A percentile compares a stretch with the other conserved stretches of the same genome.
Conservation (phyloP, 2,113 vertebrate genomes). For the Sylvilagus bachmani region DNA sequence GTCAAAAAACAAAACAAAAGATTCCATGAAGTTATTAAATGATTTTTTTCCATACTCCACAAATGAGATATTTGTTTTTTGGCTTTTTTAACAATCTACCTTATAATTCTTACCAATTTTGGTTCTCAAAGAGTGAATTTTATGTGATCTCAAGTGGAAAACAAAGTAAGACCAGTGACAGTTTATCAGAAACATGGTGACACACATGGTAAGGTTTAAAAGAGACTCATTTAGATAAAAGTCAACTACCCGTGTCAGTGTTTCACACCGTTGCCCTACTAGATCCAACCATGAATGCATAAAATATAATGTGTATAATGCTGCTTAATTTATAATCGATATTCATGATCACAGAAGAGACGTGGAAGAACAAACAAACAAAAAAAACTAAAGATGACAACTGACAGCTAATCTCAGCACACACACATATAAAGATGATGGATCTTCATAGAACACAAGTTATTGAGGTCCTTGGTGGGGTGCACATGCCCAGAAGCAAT, state of each 20-base stretch:
- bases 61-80: not conserved
- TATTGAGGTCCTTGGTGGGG: not conserved
- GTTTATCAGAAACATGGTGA: not conserved
- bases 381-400: slow-evolving; percentile 1
- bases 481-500: not conserved
- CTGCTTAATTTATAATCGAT: slow-evolving; percentile 3
- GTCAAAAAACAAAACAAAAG: not conserved
- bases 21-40: slow-evolving; percentile 13
- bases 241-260: not conserved
- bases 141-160: slow-evolving; percentile 1
- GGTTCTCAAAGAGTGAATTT: not conserved
- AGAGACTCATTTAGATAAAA: not conserved
- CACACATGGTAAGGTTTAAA: not conserved
- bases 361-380: slow-evolving; percentile 33
- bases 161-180: not conserved
- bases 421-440: not conserved
- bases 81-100: not conserved
- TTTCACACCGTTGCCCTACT: not conserved
- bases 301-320: slow-evolving; percentile 26
- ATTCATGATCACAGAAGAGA: slow-evolving; percentile 50
- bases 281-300: not conserved
- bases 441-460: not conserved
- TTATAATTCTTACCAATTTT: not conserved
- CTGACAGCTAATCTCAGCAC: not conserved
- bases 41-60: not conserved